A percentile compares a stretch with the other conserved stretches of the same genome.
Evolutionary conservation across 1,140 invertebrate species (phyloP).

Genomic region (Hyles euphorbiae): DNA sequence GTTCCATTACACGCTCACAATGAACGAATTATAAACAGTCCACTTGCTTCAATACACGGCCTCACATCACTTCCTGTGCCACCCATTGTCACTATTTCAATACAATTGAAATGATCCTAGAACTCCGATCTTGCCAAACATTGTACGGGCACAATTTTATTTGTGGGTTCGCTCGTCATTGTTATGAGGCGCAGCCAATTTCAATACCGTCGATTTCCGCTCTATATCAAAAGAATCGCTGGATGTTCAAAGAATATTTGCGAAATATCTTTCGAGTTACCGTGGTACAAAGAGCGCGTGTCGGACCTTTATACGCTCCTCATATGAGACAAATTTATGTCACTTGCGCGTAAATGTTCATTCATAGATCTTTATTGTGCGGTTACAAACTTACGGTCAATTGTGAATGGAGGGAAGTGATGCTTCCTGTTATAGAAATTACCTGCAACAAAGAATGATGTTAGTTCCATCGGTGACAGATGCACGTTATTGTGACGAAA

Average conservation of each 20-base stretch:
- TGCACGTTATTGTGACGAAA: slow-evolving; percentile 6
- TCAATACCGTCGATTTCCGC: slow-evolving; percentile 66
- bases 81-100: slow-evolving; percentile 63
- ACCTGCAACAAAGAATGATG: slow-evolving; percentile 37
- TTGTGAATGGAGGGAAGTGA: slow-evolving; percentile 25
- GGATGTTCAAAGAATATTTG: slow-evolving; percentile 38
- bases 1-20: slow-evolving; percentile 54
- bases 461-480: slow-evolving; percentile 8
- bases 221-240: slow-evolving; percentile 49
- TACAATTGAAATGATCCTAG: slow-evolving; percentile 71
- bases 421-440: slow-evolving; percentile 35
- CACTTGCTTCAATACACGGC: slow-evolving; percentile 64
- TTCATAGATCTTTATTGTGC: slow-evolving; percentile 14
- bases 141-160: slow-evolving; percentile 44
- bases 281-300: slow-evolving; percentile 13
- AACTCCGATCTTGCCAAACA: slow-evolving; percentile 42
- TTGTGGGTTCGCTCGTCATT: slow-evolving; percentile 61
- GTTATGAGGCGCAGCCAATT: slow-evolving; percentile 48
- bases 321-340: slow-evolving; percentile 50
- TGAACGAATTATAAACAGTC: slow-evolving; percentile 73
- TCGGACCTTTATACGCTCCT: slow-evolving; percentile 30
- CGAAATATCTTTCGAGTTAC: slow-evolving; percentile 32
- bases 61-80: slow-evolving; percentile 67
- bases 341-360: slow-evolving; percentile 21
- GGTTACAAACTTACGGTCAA: slow-evolving; percentile 22